Base-by-base conservation (phyloP, 2,113 vertebrate species). In the Glaucomys volans region DNA sequence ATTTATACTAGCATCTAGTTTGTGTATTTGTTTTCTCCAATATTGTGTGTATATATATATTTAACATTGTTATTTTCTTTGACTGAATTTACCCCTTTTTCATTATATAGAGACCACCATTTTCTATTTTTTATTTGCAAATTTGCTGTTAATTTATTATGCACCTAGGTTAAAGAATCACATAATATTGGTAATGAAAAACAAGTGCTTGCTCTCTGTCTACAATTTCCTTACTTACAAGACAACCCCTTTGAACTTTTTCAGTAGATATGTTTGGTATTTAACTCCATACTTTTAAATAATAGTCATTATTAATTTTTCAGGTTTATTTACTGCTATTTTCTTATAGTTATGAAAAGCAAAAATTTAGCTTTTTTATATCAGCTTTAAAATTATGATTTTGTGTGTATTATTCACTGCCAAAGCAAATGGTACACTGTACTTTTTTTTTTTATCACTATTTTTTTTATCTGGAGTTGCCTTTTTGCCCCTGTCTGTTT, bases 111-210 rank as follows among this genome's bases (percentile, higher is more conserved):
- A 28, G 13, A 44, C 4, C 72, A 57, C 54, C 54, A 22, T 22
- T 57, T 20, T 57, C 6, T 57, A 8, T 57, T 57, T 57, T 57
- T 42, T 72, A 40, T 40, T 72, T 42, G 59, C 59, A 66, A 69
- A 90, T 82, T 87, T 82, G 76, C 20, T 37, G 2, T 81, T 94
- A 84, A 72, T 93, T 84, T 62, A 89, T 71, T 37, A 54, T 64
- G 42, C 44, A 66, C 13, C n/a, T 75, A 93, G 50, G 17, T 52
- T 52, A 22, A 57, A 57, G 7, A 57, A 57, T 57, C 54, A 57
- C 50, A 77, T 50, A 47, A 67, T 69, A 85, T 35, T 17, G n/a
- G 0, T 10, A 50, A 35, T 18, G 16, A 59, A 32, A 89, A 90
- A 24, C 32, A 44, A 83, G 32, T 32, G 54, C 30, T 75, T 66